Base-by-base conservation (phyloP, 2,888 invertebrate species). In the Sesia bembeciformis region DNA sequence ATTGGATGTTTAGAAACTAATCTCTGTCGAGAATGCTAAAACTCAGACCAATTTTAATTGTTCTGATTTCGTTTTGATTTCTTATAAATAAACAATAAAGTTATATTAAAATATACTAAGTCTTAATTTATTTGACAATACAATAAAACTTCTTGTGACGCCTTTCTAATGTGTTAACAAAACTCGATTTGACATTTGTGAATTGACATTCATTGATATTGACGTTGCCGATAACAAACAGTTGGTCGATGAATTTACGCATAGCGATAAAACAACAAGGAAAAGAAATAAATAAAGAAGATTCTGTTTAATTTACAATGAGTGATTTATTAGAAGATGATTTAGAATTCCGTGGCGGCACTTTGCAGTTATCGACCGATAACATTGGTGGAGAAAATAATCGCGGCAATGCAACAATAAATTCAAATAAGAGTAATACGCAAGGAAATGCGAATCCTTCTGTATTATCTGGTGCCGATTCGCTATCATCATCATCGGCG, bases 321-420 rank as follows among this genome's bases (percentile, higher is more conserved):
- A 74, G 80, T 62, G 85, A 90, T 62, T 67, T 89, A 60, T 67
- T 90, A 54, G 92, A 92, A 51, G 91, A 92, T 41, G 92, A 91
- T 62, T 76, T 78, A 75, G 91, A 92, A 70, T 91, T 92, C 63
- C 87, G 88, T 53, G 91, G 91, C 43, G 91, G 91, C 51, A 91
- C 91, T 40, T 67, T 90, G 59, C 87, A 89, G 66, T 64, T 89
- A 53, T 82, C 86, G 8, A 67, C 81, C 2, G 87, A 88, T 39
- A 70, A 68, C 49, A 60, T 63, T 40, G 60, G 65, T 5, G 64
- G 65, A 39, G 78, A 72, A 41, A 72, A 61, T 61, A 72, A 62
- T 61, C 65, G 63, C 49, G 74, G 65, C 59, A 72, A 63, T 67
- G 63, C 66, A 56, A 55, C 74, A 54, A 74, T 70, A 59, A 74